A percentile compares a stretch with the other conserved stretches of the same genome.
These are phyloP conservation scores for Hippolais icterina DNA, from an alignment of 2,113 vertebrate species.

Conservation along the genomic window DNA sequence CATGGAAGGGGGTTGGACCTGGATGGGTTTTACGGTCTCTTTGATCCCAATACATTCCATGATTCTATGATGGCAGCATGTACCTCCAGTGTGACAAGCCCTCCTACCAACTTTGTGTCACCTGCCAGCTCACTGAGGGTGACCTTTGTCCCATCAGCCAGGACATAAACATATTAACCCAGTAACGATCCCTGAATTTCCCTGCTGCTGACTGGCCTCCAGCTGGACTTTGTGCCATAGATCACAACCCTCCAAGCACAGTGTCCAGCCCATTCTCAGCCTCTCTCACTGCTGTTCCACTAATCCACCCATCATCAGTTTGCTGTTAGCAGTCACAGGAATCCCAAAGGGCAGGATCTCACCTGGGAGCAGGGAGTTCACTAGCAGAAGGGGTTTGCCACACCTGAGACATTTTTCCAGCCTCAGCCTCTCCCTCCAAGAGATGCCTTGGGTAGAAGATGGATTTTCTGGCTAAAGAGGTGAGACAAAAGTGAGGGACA, in stretches of 20 bases:
- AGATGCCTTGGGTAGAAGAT: not conserved
- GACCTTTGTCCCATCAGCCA: not conserved
- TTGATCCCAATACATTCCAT: not conserved
- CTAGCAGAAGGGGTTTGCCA: not conserved
- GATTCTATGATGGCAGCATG: not conserved
- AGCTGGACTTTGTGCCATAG: not conserved
- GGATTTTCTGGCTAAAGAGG: not conserved
- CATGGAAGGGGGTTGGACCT: too few relatives aligned
- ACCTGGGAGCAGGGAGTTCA: not conserved
- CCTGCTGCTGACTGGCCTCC: not conserved
- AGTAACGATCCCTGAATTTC: rapidly evolving
- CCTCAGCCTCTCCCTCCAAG: not conserved
- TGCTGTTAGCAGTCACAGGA: not conserved
- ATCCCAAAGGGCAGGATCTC: not conserved
- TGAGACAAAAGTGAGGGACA: not conserved
- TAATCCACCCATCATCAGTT: not conserved
- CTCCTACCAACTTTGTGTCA: not conserved
- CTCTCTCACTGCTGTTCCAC: not conserved
- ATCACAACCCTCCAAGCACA: not conserved
- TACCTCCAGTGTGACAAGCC: not conserved
- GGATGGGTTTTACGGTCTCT: not conserved
- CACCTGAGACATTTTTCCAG: not conserved
- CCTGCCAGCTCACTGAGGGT: not conserved
- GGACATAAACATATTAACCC: not conserved
- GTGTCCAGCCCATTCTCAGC: not conserved